These are phyloP conservation scores for Xestia ashworthii DNA, from an alignment of 2,888 invertebrate genomes.

Conservation along the genomic window DNA sequence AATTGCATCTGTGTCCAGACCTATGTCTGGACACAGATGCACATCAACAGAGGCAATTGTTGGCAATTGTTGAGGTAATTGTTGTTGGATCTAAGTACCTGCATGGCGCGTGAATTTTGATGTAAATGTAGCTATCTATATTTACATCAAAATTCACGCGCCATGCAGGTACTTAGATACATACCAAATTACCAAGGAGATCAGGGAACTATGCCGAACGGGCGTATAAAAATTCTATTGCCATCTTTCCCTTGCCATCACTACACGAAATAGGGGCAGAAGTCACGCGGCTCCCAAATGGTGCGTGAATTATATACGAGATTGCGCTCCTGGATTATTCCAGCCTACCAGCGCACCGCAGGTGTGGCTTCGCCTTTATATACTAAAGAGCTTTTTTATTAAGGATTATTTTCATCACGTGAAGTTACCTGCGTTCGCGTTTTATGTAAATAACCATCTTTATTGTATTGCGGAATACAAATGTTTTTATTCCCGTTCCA, in stretches of 20 bases:
- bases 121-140: no score
- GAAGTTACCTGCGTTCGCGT: constrained; percentile 52
- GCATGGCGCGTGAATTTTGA: no score
- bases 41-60: no score
- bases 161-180: background rate
- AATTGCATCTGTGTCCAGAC: background rate
- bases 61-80: no score
- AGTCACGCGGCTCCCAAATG: constrained; percentile 78
- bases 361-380: constrained; percentile 68
- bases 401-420: constrained; percentile 67
- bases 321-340: constrained; percentile 72
- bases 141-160: background rate
- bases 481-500: constrained; percentile 55
- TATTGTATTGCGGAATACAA: constrained; percentile 59
- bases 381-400: constrained; percentile 64
- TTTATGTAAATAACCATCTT: constrained; percentile 63
- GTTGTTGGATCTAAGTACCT: no score
- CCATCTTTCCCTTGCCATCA: constrained; percentile 64
- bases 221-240: constrained; percentile 61
- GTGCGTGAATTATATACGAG: constrained; percentile 82
- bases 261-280: constrained; percentile 68
- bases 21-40: no score
- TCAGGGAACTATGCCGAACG: constrained; percentile 18
- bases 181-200: background rate
- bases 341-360: constrained; percentile 61